Percentiles rank a stretch among this genome's conserved stretches.
These are phyloP conservation scores for Origma solitaria DNA, from an alignment of 2,113 vertebrate species.

Conservation along the genomic window DNA sequence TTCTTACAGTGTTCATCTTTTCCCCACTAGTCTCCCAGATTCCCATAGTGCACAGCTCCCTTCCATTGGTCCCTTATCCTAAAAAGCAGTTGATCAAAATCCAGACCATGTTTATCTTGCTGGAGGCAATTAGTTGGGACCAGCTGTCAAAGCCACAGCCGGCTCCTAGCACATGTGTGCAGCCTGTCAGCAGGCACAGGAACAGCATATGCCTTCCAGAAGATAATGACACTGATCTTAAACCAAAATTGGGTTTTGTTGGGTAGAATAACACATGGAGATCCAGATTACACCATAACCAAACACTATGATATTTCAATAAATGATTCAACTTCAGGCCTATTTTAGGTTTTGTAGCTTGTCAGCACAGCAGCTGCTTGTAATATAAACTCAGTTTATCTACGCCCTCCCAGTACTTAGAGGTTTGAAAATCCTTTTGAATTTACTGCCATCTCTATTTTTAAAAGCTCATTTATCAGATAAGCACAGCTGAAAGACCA, in stretches of 20 bases:
- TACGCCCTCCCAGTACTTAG: background rate
- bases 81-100: conserved; percentile 1
- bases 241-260: background rate
- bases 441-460: conserved; percentile 39
- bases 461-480: conserved; percentile 35
- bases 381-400: conserved; percentile 3
- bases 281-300: background rate
- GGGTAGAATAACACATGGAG: conserved; percentile 15
- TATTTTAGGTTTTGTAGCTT: background rate
- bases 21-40: background rate
- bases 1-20: background rate
- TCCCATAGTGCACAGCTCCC: background rate
- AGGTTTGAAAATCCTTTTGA: conserved; percentile 17
- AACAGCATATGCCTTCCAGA: conserved; percentile 26
- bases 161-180: background rate
- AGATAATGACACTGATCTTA: conserved; percentile 6
- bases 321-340: background rate
- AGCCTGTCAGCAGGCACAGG: background rate
- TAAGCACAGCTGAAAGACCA: conserved; percentile 24
- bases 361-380: conserved; percentile 7
- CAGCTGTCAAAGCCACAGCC: conserved; percentile 35
- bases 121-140: conserved; percentile 24
- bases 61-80: background rate
- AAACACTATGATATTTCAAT: background rate
- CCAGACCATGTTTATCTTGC: conserved; percentile 18